Evolutionary conservation across 1,140 invertebrate genomes (phyloP).

Genomic region (Drosophila virilis): DNA sequence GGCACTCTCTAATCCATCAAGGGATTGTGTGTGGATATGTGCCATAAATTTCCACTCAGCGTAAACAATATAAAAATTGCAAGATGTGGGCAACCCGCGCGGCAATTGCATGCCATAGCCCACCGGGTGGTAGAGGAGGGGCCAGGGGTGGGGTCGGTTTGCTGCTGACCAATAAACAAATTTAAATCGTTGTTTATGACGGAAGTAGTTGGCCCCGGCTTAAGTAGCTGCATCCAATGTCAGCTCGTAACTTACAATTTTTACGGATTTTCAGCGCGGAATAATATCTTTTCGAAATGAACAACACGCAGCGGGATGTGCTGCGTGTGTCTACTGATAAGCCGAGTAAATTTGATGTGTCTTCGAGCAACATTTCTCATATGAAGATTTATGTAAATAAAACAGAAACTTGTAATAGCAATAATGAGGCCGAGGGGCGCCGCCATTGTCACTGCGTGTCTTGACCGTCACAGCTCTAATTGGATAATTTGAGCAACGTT

Average conservation of each 20-base stretch:
- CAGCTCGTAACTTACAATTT: conserved; percentile 61
- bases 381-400: conserved; percentile 80
- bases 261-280: conserved; percentile 32
- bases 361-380: conserved; percentile 24
- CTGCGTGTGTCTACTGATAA: conserved; percentile 18
- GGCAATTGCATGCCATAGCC: background rate
- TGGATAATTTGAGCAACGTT: conserved; percentile 69
- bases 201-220: conserved; percentile 56
- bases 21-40: conserved; percentile 67
- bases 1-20: conserved; percentile 71
- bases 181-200: conserved; percentile 67
- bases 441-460: conserved; percentile 14
- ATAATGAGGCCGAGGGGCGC: conserved; percentile 47
- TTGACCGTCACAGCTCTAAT: conserved; percentile 60
- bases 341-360: conserved; percentile 37
- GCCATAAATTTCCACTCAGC: conserved; percentile 69
- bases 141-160: background rate
- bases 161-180: conserved; percentile 58
- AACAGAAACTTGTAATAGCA: conserved; percentile 51
- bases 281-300: conserved; percentile 10
- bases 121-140: background rate
- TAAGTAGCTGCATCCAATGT: conserved; percentile 67
- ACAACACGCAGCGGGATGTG: conserved; percentile 26
- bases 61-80: conserved; percentile 80
- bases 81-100: conserved; percentile 61